Base-by-base conservation (phyloP, 92 coral and sea anemone species). In the Umimayanthus kanabou region DNA sequence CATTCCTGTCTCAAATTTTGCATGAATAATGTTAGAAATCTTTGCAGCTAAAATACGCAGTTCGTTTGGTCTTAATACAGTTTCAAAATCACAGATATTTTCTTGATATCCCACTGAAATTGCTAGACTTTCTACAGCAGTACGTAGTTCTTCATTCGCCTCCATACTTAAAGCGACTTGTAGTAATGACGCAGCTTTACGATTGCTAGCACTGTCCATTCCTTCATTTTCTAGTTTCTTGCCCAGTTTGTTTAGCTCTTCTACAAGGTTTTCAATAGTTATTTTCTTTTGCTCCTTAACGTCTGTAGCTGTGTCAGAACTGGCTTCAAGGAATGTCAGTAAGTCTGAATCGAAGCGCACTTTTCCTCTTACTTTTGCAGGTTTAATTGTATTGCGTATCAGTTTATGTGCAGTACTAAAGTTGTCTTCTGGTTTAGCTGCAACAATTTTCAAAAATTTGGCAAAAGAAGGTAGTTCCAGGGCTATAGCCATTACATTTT, bases 221-320 rank as follows among this genome's bases (percentile, higher is more conserved):
- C 80, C 80, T 28, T 76, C 80, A 42, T 15, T 42, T 42, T 76
- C 80, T 76, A 76, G 25, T 76, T 76, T 76, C 16, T 76, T 58
- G 80, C 80, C 57, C 47, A 76, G 80, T 76, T 42, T 76, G 80
- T 40, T 13, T 26, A 76, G 33, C 14, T 76, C 80, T 42, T 76
- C 30, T 28, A 25, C 80, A 42, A 76, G 80, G 57, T 76, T 76
- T 42, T 40, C 80, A 43, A 53, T 22, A 53, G 43, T 22, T 76
- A 76, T 42, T 28, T 39, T 20, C 23, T 76, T 40, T 26, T 1
- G 43, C 30, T n/a, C 47, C 11, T 76, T 53, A 42, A 53, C 26
- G 3, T 76, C 47, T 11, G 2, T 40, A 0, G 20, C 16, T 42
- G 2, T 6, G 47, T 2, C 16, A 40, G 55, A 26, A 39, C 26